phyloP scores from a whole-genome alignment of 2,888 invertebrate genomes.

The Dynastes grantii region DNA sequence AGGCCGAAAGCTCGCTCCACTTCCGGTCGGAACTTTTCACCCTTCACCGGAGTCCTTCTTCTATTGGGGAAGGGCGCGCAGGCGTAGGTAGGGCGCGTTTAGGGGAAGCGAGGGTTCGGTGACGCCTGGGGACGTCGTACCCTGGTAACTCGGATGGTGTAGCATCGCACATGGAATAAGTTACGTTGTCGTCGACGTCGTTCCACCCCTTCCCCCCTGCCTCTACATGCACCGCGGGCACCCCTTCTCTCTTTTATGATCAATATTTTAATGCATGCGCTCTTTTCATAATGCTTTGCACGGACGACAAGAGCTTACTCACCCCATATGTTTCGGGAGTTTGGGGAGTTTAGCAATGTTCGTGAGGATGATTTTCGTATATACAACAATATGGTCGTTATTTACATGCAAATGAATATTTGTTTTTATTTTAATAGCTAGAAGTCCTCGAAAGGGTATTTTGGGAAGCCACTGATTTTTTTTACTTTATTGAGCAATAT shows the following conservation, averaged over 20 bases:
- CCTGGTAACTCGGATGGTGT: conserved; percentile 47
- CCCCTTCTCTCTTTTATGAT: conserved; percentile 56
- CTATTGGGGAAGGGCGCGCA: conserved; percentile 62
- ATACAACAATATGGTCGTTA: no score
- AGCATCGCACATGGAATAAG: conserved; percentile 48
- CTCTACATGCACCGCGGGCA: conserved; percentile 16
- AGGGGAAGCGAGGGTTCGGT: conserved; percentile 3
- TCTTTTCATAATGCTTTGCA: conserved; percentile 43
- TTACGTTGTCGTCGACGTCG: conserved; percentile 2
- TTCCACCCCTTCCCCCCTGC: conserved; percentile 30
- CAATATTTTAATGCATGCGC: conserved; percentile 66
- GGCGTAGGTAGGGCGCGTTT: conserved; percentile 52
- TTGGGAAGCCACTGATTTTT: no score
- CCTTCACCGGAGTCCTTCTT: conserved; percentile 58
- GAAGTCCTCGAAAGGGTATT: no score
- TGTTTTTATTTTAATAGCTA: no score
- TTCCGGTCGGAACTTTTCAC: conserved; percentile 65
- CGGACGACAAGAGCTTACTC: neutral
- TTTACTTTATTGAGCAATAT: no score
- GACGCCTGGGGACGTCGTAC: conserved; percentile 45
- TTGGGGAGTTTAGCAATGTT: no score
- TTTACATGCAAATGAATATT: no score
- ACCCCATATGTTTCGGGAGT: neutral
- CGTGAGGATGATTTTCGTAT: no score
- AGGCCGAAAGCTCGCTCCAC: conserved; percentile 65